Base-by-base conservation (phyloP, 2,888 invertebrate species). In the Plagiodera versicolora region DNA sequence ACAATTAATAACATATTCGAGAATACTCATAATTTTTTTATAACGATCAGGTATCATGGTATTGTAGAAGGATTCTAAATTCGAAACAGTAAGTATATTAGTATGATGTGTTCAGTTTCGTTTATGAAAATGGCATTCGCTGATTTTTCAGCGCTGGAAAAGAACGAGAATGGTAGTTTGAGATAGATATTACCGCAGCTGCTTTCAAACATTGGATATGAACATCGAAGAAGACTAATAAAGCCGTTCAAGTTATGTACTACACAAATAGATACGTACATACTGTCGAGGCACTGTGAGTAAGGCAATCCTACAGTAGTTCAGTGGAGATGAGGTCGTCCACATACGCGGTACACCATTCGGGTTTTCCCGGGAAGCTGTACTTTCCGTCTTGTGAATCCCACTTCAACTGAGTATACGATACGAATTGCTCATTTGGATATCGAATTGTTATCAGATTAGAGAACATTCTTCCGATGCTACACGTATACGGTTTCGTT, bases 231-330 rank as follows among this genome's bases (percentile, higher is more conserved):
- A 74, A 75, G 74, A 74, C 74, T 74, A 69, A 76, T 64, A 63
- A 73, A 74, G 74, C 77, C 77, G 78, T 78, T 8, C 75, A 69
- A 75, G 72, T 74, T 75, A 77, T 78, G 78, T 78, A 75, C 77
- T 79, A 78, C 77, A 79, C 75, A 76, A 77, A 78, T 77, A 79
- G 77, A 77, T 74, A 80, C 77, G 72, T 74, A 80, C 79, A 77
- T 80, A 79, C 79, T 80, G 79, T 80, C 79, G 77, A 89, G 89
- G 89, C 89, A 89, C 89, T 89, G 89, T 88, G 87, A 88, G 86
- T 89, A 89, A 89, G 89, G 89, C 89, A 89, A 83, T 80, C 77
- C 89, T 89, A 89, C 89, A 89, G 87, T 88, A 88, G 86, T 81
- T 83, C 82, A 82, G 85, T 85, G 85, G 84, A 84, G 81, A 80